phyloP scores from a whole-genome alignment of 1,140 invertebrate species.

The Choristoneura fumiferana region DNA sequence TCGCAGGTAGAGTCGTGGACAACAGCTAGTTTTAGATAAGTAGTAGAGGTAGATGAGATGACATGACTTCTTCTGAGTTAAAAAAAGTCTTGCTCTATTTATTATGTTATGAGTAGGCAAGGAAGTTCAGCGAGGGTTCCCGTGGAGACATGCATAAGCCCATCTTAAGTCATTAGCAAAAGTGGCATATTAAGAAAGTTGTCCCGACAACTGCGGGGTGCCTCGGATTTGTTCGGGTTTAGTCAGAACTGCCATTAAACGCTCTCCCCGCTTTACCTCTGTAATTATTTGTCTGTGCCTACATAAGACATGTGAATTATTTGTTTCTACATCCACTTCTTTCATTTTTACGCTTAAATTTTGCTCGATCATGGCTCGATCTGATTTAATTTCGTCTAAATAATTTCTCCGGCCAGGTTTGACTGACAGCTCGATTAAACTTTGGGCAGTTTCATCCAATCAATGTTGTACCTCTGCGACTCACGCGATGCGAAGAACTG shows the following conservation, averaged over 20 bases:
- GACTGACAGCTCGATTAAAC: slow-evolving; percentile 38
- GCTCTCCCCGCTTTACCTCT: too few species aligned
- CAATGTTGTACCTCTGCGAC: slow-evolving; percentile 20
- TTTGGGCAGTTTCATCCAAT: slow-evolving; percentile 30
- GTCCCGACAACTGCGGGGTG: neutral
- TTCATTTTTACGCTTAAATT: neutral
- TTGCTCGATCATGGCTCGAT: neutral
- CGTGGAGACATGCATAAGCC: neutral
- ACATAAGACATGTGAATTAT: too few species aligned
- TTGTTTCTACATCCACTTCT: neutral
- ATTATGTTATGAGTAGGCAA: too few species aligned
- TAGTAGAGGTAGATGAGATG: too few species aligned
- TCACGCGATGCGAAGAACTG: neutral
- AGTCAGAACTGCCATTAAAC: neutral
- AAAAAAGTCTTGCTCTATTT: too few species aligned
- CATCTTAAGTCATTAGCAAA: slow-evolving; percentile 10
- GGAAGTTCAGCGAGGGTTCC: too few species aligned
- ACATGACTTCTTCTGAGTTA: too few species aligned
- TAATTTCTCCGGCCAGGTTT: slow-evolving; percentile 4
- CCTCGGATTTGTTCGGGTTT: neutral
- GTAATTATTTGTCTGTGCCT: too few species aligned
- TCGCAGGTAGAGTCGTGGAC: too few species aligned
- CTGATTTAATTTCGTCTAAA: slow-evolving; percentile 13
- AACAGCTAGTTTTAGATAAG: too few species aligned
- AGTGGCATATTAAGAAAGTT: slow-evolving; percentile 25